phyloP scores from a whole-genome alignment of 2,113 vertebrate species.

The Elanoides forficatus region DNA sequence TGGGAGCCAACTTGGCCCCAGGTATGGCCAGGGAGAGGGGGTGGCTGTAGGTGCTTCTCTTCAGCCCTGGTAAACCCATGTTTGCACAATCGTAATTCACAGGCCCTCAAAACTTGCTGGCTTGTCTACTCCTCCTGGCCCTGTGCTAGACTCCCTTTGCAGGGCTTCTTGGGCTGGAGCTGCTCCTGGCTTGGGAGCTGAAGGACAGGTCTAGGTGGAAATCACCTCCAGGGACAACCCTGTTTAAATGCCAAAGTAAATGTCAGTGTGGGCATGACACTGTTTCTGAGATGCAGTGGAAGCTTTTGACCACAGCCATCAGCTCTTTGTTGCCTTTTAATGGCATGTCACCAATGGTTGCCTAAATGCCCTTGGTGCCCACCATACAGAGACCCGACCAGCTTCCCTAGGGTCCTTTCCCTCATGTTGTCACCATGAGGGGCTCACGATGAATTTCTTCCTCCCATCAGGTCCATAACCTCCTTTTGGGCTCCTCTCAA shows the following conservation, averaged over 20 bases:
- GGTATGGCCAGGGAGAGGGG: accelerated
- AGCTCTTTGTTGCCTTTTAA: background rate
- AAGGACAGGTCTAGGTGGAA: background rate
- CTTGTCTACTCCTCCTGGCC: background rate
- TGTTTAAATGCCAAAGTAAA: background rate
- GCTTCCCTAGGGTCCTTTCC: background rate
- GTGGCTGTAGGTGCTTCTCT: background rate
- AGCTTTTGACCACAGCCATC: background rate
- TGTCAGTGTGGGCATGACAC: background rate
- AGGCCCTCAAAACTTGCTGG: background rate
- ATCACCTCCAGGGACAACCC: background rate
- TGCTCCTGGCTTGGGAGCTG: background rate
- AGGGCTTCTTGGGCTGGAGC: background rate
- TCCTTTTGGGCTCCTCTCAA: background rate
- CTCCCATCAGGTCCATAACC: background rate
- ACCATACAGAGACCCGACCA: background rate
- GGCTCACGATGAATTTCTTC: background rate
- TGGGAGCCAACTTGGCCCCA: background rate
- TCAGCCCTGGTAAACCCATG: background rate
- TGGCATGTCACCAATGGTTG: background rate
- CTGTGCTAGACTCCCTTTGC: background rate
- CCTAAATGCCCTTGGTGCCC: background rate
- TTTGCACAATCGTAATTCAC: background rate
- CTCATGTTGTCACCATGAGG: background rate
- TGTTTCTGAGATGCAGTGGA: background rate